Base-by-base conservation (phyloP, 2,113 vertebrate genomes). In the Microcebus ravelobensis region DNA sequence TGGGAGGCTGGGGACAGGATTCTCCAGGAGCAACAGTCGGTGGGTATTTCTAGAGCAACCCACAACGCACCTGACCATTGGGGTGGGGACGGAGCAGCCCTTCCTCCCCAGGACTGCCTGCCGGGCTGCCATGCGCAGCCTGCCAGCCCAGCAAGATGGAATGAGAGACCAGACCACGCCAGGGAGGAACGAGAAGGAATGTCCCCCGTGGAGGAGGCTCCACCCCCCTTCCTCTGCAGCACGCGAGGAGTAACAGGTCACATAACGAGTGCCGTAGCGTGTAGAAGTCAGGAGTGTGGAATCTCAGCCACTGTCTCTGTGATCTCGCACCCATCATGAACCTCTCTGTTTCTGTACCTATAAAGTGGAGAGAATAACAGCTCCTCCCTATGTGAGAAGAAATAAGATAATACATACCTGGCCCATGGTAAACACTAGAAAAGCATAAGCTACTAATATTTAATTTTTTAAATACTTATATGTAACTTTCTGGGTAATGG, bases 1-100 rank as follows among this genome's bases (percentile, higher is more conserved):
- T 2, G 8, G 81, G 25, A 73, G 27, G 39, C 8, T 17, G 27
- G 34, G 5, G 17, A 52, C 73, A 76, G 34, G 31, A 45, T 39
- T 45, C 59, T 6, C 45, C 15, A 18, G 27, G 13, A 55, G 25
- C 29, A 27, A 8, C 6, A 4, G 57, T 9, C 23, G 14, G 29
- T 5, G 20, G 21, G 25, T 45, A 1, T 9, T 36, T 59, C 36
- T 31, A 15, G 39, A 87, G 2, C 23, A 27, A 27, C 55, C 39
- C 15, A 7, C 27, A 1, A 11, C 0, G 4, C 29, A 2, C 61
- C 59, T 34, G 29, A 21, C 10, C 2, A 3, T 8, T 15, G 25
- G 39, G 39, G 9, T 36, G 48, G 65, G 21, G 48, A 48, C 14
- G 36, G 17, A 45, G 13, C 0, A 0, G 15, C 1, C 21, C 13